phyloP scores from a whole-genome alignment of 2,888 invertebrate species.

The Drosophila mimica region DNA sequence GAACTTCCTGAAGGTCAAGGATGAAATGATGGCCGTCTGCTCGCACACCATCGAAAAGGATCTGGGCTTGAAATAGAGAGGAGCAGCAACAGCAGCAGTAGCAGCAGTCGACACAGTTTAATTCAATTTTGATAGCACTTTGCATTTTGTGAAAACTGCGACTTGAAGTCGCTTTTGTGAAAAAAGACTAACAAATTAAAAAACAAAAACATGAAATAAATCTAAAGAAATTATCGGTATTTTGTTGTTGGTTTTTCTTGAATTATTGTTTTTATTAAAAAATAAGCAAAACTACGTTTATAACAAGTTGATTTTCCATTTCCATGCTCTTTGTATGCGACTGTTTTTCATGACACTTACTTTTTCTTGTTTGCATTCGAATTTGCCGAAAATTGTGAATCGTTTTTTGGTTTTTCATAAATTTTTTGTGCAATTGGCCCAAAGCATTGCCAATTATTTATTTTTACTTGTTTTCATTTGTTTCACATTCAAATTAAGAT shows the following conservation, averaged over 20 bases:
- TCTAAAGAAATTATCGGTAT: conserved; percentile 27
- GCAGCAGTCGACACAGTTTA: neutral
- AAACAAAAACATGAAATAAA: neutral
- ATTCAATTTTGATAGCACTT: conserved; percentile 5
- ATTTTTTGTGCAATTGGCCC: conserved; percentile 53
- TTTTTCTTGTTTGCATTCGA: conserved; percentile 48
- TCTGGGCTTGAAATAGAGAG: conserved; percentile 85
- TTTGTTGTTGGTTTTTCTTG: conserved; percentile 43
- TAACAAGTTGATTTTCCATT: conserved; percentile 85
- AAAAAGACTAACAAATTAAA: conserved; percentile 15
- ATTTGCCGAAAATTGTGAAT: conserved; percentile 56
- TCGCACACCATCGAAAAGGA: conserved; percentile 91
- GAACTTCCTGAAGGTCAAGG: conserved; percentile 89
- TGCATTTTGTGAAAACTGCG: conserved; percentile 35
- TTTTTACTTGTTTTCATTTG: conserved; percentile 34
- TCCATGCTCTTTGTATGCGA: conserved; percentile 72
- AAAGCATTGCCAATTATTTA: conserved; percentile 51
- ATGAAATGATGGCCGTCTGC: conserved; percentile 93
- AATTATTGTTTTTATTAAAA: conserved; percentile 84
- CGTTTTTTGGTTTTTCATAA: conserved; percentile 29
- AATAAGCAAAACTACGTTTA: conserved; percentile 85
- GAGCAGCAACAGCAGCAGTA: neutral
- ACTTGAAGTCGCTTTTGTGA: conserved; percentile 9
- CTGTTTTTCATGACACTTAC: conserved; percentile 43
- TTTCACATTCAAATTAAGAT: conserved; percentile 44